These are phyloP conservation scores for Muntiacus reevesi DNA, from an alignment of 2,113 vertebrate genomes.

Conservation along the genomic window DNA sequence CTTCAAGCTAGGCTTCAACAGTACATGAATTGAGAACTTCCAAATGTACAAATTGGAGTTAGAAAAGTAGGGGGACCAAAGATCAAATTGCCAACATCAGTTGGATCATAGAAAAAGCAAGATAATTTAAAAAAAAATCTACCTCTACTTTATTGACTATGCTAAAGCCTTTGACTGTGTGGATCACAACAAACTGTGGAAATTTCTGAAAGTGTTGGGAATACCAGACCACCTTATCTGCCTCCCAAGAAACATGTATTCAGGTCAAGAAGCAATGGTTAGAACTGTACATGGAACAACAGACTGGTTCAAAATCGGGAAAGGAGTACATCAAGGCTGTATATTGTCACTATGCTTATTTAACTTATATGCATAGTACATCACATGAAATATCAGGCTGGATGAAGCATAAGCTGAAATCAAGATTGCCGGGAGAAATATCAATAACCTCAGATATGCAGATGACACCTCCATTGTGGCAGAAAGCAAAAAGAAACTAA, in stretches of 20 bases:
- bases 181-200: not conserved
- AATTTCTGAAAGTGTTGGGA: not conserved
- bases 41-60: not conserved
- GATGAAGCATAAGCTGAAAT: not conserved
- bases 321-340: not conserved
- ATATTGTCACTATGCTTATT: not conserved
- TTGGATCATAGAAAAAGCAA: not conserved
- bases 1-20: not conserved
- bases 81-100: not conserved
- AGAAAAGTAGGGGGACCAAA: not conserved
- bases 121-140: not conserved
- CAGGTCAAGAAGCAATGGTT: not conserved
- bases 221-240: not conserved
- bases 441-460: not conserved
- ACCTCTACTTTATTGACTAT: not conserved
- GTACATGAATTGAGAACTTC: not conserved
- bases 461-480: not conserved
- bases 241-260: not conserved
- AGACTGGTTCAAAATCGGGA: not conserved
- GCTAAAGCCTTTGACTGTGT: not conserved
- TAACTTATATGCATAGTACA: not conserved
- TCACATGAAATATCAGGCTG: not conserved
- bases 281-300: not conserved
- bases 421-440: not conserved
- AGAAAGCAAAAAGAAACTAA: not conserved